A percentile compares a stretch with the other conserved stretches of the same genome.
Conservation (phyloP, 2,888 invertebrate genomes). For the Drosophila mayaguana region DNA sequence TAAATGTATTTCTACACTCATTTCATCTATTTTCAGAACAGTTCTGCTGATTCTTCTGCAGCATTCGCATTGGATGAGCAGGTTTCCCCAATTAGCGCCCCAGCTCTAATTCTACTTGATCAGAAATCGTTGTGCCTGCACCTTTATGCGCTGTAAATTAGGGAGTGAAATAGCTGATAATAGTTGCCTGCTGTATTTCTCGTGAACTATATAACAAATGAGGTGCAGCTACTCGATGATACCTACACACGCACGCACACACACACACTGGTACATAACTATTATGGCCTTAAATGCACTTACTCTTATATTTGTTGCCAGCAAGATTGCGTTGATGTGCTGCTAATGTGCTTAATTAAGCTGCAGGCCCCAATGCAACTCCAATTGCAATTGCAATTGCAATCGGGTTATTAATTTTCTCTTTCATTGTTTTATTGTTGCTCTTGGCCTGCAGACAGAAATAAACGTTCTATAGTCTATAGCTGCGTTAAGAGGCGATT, state of each 20-base stretch:
- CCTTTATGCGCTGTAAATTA: slow-evolving; percentile 1
- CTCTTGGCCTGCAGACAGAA: slow-evolving; percentile 34
- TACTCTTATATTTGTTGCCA: slow-evolving; percentile 12
- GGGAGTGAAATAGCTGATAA: slow-evolving; percentile 6
- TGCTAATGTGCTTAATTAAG: slow-evolving; percentile 75
- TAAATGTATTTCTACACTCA: too few relatives aligned
- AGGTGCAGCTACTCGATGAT: not conserved
- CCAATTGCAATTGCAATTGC: slow-evolving; percentile 60
- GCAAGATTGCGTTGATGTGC: slow-evolving; percentile 57
- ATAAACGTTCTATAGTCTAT: slow-evolving; percentile 64
- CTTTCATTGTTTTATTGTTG: slow-evolving; percentile 67
- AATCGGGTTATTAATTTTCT: slow-evolving; percentile 75
- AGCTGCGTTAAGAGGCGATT: slow-evolving; percentile 60
- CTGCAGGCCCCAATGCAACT: slow-evolving; percentile 56
- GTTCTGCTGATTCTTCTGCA: not conserved
- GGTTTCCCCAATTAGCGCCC: slow-evolving; percentile 7
- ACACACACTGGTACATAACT: not conserved
- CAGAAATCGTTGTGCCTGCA: slow-evolving; percentile 1
- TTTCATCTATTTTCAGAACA: not conserved
- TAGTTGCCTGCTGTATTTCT: not conserved
- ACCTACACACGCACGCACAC: not conserved
- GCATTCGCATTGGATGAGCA: not conserved
- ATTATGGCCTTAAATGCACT: slow-evolving; percentile 22
- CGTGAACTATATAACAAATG: slow-evolving; percentile 5
- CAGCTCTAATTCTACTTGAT: not conserved